phyloP scores from a whole-genome alignment of 2,888 invertebrate genomes.

The Drosophila prolongata region DNA sequence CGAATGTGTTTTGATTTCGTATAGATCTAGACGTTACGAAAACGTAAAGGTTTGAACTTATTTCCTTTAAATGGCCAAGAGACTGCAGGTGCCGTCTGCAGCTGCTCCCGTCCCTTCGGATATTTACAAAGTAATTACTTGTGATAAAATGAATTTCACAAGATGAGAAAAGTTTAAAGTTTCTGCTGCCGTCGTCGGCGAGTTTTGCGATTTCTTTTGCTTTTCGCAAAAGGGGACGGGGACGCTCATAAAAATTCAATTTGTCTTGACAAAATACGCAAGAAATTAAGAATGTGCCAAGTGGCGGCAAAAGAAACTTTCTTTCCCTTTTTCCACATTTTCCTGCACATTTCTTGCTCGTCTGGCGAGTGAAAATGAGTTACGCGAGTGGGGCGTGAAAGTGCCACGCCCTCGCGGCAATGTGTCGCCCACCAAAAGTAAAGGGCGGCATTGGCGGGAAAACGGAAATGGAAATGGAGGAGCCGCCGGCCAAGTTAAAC shows the following conservation, averaged over 20 bases:
- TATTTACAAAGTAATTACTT: conserved; percentile 82
- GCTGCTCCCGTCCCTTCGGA: conserved; percentile 56
- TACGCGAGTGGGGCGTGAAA: conserved; percentile 75
- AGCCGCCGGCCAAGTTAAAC: conserved; percentile 71
- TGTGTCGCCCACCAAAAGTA: conserved; percentile 9
- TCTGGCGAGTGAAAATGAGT: conserved; percentile 70
- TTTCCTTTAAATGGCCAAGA: conserved; percentile 53
- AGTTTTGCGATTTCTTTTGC: conserved; percentile 69
- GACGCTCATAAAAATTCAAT: conserved; percentile 77
- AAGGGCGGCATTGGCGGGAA: neutral
- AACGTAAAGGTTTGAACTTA: conserved; percentile 40
- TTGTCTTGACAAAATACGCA: conserved; percentile 80
- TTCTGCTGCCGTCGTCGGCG: conserved; percentile 52
- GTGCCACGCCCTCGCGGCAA: conserved; percentile 56
- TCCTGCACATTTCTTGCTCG: conserved; percentile 49
- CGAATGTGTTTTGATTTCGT: conserved; percentile 9
- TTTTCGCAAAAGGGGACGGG: conserved; percentile 41
- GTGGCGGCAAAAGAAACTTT: conserved; percentile 77
- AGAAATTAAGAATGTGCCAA: conserved; percentile 81
- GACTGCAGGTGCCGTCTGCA: conserved; percentile 58
- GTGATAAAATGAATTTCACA: conserved; percentile 81
- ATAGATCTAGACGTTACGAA: neutral
- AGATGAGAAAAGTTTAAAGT: conserved; percentile 81
- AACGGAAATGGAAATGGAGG: neutral
- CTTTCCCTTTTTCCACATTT: conserved; percentile 64